These are phyloP conservation scores for Eretmochelys imbricata DNA, from an alignment of 2,113 vertebrate species.

Conservation along the genomic window DNA sequence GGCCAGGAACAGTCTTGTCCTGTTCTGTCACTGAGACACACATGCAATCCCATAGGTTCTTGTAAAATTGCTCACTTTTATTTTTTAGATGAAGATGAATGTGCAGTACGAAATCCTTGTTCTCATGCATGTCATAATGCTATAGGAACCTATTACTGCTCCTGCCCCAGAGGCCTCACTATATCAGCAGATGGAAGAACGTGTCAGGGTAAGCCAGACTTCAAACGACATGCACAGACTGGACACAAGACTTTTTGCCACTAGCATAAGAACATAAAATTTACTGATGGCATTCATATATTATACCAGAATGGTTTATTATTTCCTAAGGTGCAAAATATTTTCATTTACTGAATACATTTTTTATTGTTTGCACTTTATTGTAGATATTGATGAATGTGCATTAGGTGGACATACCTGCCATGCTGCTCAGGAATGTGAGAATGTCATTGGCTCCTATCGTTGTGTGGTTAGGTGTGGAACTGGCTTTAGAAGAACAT, in stretches of 20 bases:
- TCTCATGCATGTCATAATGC: slow-evolving; percentile 93
- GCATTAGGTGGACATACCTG: slow-evolving; percentile 84
- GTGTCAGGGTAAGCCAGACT: slow-evolving; percentile 86
- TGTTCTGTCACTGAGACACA: neutral
- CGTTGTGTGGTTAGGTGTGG: slow-evolving; percentile 88
- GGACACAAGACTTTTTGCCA: neutral
- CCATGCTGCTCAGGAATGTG: slow-evolving; percentile 87
- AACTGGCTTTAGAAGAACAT: slow-evolving; percentile 86
- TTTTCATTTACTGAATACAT: rapidly evolving
- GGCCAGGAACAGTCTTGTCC: neutral
- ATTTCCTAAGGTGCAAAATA: rapidly evolving
- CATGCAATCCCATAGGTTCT: neutral
- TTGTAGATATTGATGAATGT: slow-evolving; percentile 94
- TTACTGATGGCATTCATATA: neutral
- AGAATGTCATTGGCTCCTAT: slow-evolving; percentile 92
- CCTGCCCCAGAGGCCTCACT: slow-evolving; percentile 90
- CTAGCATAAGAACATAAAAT: neutral
- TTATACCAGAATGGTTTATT: neutral
- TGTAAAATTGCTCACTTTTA: neutral
- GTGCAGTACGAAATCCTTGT: slow-evolving; percentile 86
- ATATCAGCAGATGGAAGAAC: slow-evolving; percentile 93
- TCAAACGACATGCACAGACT: neutral
- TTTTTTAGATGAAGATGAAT: slow-evolving; percentile 93
- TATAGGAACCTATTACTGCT: slow-evolving; percentile 93
- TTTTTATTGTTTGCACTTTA: neutral